Percentiles rank a stretch among this genome's conserved stretches.
These are phyloP conservation scores for Coelopa frigida DNA, from an alignment of 1,140 invertebrate species.

Conservation along the genomic window DNA sequence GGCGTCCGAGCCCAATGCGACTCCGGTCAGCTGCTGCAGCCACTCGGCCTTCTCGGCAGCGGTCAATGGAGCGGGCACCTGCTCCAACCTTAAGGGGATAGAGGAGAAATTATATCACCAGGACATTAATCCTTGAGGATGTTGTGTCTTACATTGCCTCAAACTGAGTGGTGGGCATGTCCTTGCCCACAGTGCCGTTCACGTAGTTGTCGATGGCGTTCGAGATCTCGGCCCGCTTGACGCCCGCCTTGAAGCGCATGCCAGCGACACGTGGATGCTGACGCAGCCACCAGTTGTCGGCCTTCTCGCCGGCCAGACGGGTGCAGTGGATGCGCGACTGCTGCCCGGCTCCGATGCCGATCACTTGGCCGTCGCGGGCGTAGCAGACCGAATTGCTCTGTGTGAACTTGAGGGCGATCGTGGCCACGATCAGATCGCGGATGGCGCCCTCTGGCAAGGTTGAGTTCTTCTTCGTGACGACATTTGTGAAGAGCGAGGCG, in stretches of 20 bases:
- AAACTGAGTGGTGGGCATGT: constrained; percentile 45
- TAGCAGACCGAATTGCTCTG: constrained; percentile 59
- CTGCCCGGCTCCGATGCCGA: constrained; percentile 96
- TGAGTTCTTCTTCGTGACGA: constrained; percentile 68
- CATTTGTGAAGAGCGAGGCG: constrained; percentile 69
- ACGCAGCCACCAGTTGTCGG: constrained; percentile 97
- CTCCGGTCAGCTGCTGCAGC: constrained; percentile 71
- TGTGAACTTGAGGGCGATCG: constrained; percentile 94
- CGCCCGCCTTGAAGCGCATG: constrained; percentile 83
- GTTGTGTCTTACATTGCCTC: constrained; percentile 30
- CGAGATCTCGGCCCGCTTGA: constrained; percentile 87
- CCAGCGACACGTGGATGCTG: constrained; percentile 80
- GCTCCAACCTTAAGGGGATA: constrained; percentile 54
- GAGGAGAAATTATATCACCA: background rate
- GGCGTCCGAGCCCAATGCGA: constrained; percentile 93
- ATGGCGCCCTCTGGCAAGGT: constrained; percentile 67
- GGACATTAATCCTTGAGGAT: background rate
- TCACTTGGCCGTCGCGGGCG: constrained; percentile 75
- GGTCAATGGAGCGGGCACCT: constrained; percentile 61
- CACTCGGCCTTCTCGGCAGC: constrained; percentile 69
- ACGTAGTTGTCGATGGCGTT: constrained; percentile 97
- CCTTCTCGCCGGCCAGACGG: constrained; percentile 91
- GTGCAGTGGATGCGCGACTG: constrained; percentile 98
- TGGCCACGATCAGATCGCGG: constrained; percentile 90
- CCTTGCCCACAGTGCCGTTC: constrained; percentile 75